Evolutionary conservation across 2,113 vertebrate species (phyloP).

Genomic region (Oreochromis spilurus): DNA sequence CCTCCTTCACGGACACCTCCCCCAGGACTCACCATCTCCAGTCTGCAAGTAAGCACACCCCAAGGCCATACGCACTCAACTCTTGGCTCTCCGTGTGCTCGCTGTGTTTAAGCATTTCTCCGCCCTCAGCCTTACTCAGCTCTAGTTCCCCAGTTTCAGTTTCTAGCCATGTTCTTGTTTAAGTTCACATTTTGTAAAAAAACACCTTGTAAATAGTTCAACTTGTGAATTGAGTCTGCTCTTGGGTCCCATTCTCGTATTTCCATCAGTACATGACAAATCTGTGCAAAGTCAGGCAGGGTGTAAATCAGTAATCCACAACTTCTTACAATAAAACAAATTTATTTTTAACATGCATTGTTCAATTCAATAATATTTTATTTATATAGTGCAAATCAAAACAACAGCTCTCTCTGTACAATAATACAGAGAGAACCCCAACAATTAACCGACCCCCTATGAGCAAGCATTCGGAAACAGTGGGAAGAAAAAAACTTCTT

Average conservation of each 20-base stretch:
- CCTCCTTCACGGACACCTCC: not conserved
- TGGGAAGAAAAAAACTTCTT: not conserved
- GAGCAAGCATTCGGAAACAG: not conserved
- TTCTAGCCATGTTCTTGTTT: not conserved
- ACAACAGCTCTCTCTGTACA: not conserved
- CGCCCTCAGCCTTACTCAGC: not conserved
- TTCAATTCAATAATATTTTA: not conserved
- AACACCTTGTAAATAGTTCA: not conserved
- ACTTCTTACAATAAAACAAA: not conserved
- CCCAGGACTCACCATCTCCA: not conserved
- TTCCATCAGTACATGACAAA: not conserved
- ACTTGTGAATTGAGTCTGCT: not conserved
- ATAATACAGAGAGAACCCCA: not conserved
- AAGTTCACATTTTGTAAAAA: not conserved
- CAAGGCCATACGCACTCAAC: not conserved
- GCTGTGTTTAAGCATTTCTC: not conserved
- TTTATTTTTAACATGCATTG: not conserved
- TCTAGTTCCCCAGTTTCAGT: not conserved
- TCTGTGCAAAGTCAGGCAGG: not conserved
- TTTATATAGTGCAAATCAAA: not conserved
- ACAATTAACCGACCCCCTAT: accelerated
- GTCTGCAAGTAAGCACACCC: not conserved
- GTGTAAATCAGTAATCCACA: not conserved
- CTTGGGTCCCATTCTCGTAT: accelerated
- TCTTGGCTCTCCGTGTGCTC: not conserved